Conservation (phyloP, 2,888 invertebrate genomes). For the Aporophyla nigra region DNA sequence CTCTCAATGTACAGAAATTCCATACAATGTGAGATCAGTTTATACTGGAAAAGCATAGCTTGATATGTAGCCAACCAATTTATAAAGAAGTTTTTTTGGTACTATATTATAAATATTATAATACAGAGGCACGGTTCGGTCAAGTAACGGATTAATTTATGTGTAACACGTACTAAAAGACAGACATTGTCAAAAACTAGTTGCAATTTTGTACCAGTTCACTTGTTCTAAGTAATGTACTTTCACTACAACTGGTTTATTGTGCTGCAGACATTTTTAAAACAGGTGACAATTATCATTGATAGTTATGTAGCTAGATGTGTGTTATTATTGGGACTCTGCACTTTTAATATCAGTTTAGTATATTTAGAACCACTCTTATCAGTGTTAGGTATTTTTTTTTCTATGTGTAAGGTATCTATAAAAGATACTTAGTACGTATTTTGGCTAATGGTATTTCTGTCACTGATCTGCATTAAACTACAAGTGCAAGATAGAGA, state of each 20-base stretch:
- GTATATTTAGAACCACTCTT: too few species aligned
- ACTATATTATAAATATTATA: conserved; percentile 11
- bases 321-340: too few species aligned
- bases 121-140: conserved; percentile 12
- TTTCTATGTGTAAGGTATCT: too few species aligned
- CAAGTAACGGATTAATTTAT: conserved; percentile 51
- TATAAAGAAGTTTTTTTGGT: neutral
- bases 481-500: too few species aligned
- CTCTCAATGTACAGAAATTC: too few species aligned
- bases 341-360: too few species aligned
- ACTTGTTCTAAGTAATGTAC: conserved; percentile 47
- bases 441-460: too few species aligned
- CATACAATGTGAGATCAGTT: too few species aligned
- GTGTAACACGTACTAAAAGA: conserved; percentile 47
- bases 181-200: conserved; percentile 58
- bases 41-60: too few species aligned
- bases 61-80: neutral
- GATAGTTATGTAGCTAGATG: neutral
- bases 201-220: conserved; percentile 42
- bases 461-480: too few species aligned
- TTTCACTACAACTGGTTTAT: conserved; percentile 49
- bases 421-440: too few species aligned
- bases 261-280: conserved; percentile 6
- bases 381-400: too few species aligned
- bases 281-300: conserved; percentile 3